phyloP scores from a whole-genome alignment of 2,113 vertebrate genomes.

The Egretta garzetta region DNA sequence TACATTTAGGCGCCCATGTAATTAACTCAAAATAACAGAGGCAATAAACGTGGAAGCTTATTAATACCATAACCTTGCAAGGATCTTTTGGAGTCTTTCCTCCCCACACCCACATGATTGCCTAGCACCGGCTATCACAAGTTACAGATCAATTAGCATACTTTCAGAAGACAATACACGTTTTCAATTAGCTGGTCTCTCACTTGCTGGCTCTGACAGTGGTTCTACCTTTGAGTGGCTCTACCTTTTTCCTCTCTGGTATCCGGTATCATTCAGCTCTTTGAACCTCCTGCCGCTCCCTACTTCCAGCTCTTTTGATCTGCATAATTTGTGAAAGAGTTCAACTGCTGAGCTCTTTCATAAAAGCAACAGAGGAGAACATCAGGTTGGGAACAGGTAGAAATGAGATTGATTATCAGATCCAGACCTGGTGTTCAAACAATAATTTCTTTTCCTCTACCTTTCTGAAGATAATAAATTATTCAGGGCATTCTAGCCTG shows the following conservation, averaged over 20 bases:
- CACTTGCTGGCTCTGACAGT: neutral
- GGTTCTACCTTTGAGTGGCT: neutral
- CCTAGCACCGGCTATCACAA: neutral
- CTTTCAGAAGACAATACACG: neutral
- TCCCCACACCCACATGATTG: neutral
- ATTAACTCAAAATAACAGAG: conserved; percentile 43
- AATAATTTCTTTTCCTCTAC: neutral
- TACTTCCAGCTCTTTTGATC: neutral
- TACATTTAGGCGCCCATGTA: neutral
- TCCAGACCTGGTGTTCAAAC: neutral
- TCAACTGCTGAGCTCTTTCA: neutral
- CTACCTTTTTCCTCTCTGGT: neutral
- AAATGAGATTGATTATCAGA: neutral
- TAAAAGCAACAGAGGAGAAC: neutral
- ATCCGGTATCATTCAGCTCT: neutral
- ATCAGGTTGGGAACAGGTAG: neutral
- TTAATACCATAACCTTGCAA: conserved; percentile 5
- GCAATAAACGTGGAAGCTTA: conserved; percentile 8
- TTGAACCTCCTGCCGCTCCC: neutral
- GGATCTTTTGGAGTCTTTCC: neutral
- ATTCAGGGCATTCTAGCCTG: neutral
- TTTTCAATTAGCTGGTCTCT: neutral
- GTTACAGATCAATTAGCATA: neutral
- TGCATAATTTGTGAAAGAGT: neutral
- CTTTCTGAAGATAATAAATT: neutral